These are phyloP conservation scores for Caranx ignobilis DNA, from an alignment of 2,113 vertebrate species.

Conservation along the genomic window DNA sequence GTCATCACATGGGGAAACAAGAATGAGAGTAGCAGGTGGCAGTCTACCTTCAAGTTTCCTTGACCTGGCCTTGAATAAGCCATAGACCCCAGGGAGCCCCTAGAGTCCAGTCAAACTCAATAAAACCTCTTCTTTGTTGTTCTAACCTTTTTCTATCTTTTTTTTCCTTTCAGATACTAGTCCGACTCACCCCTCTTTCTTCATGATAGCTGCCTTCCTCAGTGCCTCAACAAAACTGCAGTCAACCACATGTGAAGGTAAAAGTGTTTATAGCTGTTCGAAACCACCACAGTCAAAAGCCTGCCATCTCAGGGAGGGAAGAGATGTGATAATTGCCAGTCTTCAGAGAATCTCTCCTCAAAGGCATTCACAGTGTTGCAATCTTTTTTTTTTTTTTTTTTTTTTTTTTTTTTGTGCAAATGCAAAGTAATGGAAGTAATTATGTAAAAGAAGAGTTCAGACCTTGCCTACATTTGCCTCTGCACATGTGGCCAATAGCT, in stretches of 20 bases:
- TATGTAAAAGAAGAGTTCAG: neutral
- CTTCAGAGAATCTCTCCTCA: neutral
- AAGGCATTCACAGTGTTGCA: neutral
- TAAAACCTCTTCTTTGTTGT: conserved; percentile 17
- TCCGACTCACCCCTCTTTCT: neutral
- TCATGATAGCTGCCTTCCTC: neutral
- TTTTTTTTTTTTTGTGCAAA: neutral
- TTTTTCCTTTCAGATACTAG: neutral
- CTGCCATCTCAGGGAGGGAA: neutral
- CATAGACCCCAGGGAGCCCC: conserved; percentile 63
- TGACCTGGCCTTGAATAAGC: conserved; percentile 76
- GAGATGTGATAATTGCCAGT: neutral
- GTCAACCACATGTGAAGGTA: neutral
- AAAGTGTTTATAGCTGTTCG: neutral
- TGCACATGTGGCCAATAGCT: neutral
- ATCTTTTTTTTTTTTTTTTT: neutral
- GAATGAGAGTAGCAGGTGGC: conserved; percentile 83
- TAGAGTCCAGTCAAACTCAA: conserved; percentile 37
- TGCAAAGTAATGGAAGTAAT: neutral
- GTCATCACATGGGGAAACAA: conserved; percentile 25
- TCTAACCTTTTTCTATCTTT: neutral
- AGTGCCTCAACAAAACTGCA: conserved; percentile 3
- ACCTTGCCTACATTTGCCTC: neutral
- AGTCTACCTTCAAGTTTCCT: conserved; percentile 79
- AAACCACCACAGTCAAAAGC: neutral